Conservation (phyloP, 2,888 invertebrate species). For the Timema cristinae region DNA sequence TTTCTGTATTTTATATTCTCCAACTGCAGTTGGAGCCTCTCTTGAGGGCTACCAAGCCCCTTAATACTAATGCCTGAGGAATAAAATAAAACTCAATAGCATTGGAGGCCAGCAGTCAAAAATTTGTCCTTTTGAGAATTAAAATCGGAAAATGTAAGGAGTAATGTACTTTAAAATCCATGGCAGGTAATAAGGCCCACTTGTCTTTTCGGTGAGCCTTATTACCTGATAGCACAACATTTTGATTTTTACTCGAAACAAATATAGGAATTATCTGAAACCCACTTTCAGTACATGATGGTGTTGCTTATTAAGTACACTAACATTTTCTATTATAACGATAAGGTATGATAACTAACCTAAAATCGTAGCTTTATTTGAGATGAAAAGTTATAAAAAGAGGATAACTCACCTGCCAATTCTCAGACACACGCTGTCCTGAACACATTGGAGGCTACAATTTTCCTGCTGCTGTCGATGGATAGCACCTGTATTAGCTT, state of each 20-base stretch:
- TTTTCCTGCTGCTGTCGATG: too few relatives aligned
- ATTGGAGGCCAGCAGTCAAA: not conserved
- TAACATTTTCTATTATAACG: not conserved
- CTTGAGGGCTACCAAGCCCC: too few relatives aligned
- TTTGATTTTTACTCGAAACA: not conserved
- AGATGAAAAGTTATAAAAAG: conserved; percentile 1
- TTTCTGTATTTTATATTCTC: too few relatives aligned
- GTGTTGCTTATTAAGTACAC: not conserved
- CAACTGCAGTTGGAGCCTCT: too few relatives aligned
- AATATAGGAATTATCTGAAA: conserved; percentile 2
- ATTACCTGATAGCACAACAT: not conserved
- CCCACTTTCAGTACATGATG: not conserved
- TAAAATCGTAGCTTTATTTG: not conserved
- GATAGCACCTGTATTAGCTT: too few relatives aligned
- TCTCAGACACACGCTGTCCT: too few relatives aligned
- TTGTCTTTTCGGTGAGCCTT: not conserved
- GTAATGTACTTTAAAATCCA: conserved; percentile 11
- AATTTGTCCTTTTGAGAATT: not conserved
- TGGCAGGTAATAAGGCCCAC: not conserved
- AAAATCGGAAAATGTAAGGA: not conserved
- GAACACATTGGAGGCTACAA: too few relatives aligned
- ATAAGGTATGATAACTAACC: not conserved
- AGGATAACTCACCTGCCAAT: not conserved
- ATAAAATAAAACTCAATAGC: not conserved
- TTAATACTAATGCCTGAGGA: not conserved